These are phyloP conservation scores for Plagodis dolabraria DNA, from an alignment of 2,888 invertebrate genomes.

Conservation along the genomic window DNA sequence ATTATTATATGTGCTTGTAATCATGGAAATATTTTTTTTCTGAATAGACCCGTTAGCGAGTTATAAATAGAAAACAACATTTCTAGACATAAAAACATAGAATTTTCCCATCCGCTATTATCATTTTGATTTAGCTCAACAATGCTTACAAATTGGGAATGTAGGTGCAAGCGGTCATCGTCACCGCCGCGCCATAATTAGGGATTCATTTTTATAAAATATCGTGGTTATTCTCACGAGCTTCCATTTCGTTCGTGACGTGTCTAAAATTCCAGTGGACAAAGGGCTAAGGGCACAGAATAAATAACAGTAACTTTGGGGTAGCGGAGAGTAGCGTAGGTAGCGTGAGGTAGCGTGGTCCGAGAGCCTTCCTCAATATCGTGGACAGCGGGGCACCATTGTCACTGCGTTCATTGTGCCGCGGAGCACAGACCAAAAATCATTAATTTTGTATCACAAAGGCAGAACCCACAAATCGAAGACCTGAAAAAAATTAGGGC, in stretches of 20 bases:
- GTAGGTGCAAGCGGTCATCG: slow-evolving; percentile 41
- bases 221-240: slow-evolving; percentile 66
- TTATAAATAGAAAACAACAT: background rate
- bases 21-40: too few species aligned
- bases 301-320: slow-evolving; percentile 35
- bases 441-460: slow-evolving; percentile 84
- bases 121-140: slow-evolving; percentile 34
- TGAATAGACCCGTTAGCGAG: too few species aligned
- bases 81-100: background rate
- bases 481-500: slow-evolving; percentile 74
- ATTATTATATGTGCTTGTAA: too few species aligned
- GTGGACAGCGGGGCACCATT: slow-evolving; percentile 82
- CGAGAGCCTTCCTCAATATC: slow-evolving; percentile 75
- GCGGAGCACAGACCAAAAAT: slow-evolving; percentile 81
- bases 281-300: slow-evolving; percentile 51
- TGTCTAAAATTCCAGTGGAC: slow-evolving; percentile 72
- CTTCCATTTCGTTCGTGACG: slow-evolving; percentile 73
- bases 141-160: slow-evolving; percentile 51
- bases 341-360: slow-evolving; percentile 51
- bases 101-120: slow-evolving; percentile 16
- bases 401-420: slow-evolving; percentile 74
- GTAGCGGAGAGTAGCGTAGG: slow-evolving; percentile 71
- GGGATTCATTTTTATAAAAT: slow-evolving; percentile 61
- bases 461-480: slow-evolving; percentile 83
- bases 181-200: slow-evolving; percentile 50